phyloP scores from a whole-genome alignment of 2,113 vertebrate species.

The Poeciliopsis occidentalis region DNA sequence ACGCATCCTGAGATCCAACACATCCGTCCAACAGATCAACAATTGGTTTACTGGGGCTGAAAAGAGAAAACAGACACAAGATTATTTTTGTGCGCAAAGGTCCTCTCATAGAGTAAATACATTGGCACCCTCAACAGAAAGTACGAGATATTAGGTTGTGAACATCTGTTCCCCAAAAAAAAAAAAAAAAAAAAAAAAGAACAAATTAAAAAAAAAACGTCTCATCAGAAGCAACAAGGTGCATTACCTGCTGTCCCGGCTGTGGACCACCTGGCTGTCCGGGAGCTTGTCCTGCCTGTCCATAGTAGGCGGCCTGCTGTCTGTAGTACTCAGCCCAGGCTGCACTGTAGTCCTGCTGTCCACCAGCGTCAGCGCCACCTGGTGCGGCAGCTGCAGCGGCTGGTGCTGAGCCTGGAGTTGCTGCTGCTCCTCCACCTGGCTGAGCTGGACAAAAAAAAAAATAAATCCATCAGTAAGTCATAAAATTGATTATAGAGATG shows the following conservation, averaged over 20 bases:
- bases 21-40: constrained; percentile 23
- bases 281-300: constrained; percentile 82
- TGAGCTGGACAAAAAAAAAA: constrained; percentile 67
- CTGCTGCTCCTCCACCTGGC: constrained; percentile 72
- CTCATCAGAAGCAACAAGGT: neutral
- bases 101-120: neutral
- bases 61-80: constrained; percentile 39
- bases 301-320: constrained; percentile 93
- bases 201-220: neutral
- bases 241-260: constrained; percentile 88
- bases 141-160: neutral
- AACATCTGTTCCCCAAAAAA: neutral
- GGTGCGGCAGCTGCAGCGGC: constrained; percentile 77
- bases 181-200: too few species aligned
- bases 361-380: constrained; percentile 82
- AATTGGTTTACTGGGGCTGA: constrained; percentile 76
- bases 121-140: neutral
- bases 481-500: too few species aligned
- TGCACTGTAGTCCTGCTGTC: constrained; percentile 89
- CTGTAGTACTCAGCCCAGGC: constrained; percentile 95
- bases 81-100: neutral
- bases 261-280: constrained; percentile 85
- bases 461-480: neutral
- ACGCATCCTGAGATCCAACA: constrained; percentile 54
- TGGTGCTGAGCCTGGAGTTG: constrained; percentile 62